Evolutionary conservation across 2,888 invertebrate species (phyloP), one percentile per base, ranked within the genome.

Genomic region (Andrena fulva): DNA sequence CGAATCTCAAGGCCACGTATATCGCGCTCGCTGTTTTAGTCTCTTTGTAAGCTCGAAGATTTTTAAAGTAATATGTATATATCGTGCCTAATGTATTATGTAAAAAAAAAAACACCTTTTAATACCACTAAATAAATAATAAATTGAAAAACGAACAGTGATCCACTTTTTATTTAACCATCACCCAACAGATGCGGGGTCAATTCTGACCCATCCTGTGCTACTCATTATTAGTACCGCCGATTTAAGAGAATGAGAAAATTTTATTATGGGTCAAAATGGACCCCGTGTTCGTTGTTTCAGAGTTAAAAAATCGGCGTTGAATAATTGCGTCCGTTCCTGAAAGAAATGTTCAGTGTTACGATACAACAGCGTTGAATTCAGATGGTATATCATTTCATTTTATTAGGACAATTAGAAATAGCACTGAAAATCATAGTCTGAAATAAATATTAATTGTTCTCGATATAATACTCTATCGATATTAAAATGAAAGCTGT

Each of bases 321-420:
- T 56, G 24, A 7, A 54, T 48, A 6, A 1, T 60, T 7, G 12
- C 8, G 27, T 29, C 7, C 12, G 12, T 12, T 52, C 27, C 60
- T 71, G 31, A 33, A 71, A 74, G 42, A 74, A 56, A 12, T 35
- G 16, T 1, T 59, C 63, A 60, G 1, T 52, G 33, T 59, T 24
- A 71, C 35, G 16, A 35, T 35, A 35, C 27, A 60, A 48, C 6
- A 10, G n/a, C 35, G n/a, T 20, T 48, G 33, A 42, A 16, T 35
- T 24, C 27, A 54, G 81, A 69, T 78, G 79, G 81, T 84, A 85
- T 82, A 80, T 81, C 71, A 82, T 82, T 89, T 68, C 74, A 54
- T 82, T 89, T 89, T 87, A 86, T 89, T 85, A 83, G 85, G 83
- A 84, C 80, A 83, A 83, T 87, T 87, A 88, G 87, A 88, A 80